These are phyloP conservation scores for Minunthozetes semirufus DNA, from an alignment of 2,888 invertebrate species.

Conservation along the genomic window DNA sequence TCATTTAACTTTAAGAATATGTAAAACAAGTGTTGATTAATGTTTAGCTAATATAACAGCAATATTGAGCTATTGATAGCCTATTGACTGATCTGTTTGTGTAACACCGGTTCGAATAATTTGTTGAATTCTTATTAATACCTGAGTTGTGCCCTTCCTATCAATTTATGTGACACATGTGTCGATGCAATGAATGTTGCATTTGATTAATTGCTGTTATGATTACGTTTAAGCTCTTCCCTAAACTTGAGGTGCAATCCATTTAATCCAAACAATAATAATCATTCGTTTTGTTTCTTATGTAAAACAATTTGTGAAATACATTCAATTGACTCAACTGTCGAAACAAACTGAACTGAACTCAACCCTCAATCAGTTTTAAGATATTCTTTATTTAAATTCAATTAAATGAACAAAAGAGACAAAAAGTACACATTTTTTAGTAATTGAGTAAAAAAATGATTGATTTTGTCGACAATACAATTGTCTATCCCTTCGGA, in stretches of 20 bases:
- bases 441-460: no score
- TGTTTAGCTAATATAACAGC: background rate
- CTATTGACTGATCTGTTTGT: conserved; percentile 23
- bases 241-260: conserved; percentile 18
- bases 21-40: background rate
- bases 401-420: background rate
- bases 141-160: conserved; percentile 14
- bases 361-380: no score
- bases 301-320: background rate
- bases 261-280: background rate
- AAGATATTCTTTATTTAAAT: background rate
- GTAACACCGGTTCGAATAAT: conserved; percentile 13
- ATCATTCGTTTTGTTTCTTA: background rate
- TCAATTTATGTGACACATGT: background rate
- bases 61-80: conserved; percentile 23
- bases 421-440: no score
- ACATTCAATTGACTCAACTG: background rate
- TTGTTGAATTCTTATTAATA: conserved; percentile 12
- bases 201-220: background rate
- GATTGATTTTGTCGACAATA: no score
- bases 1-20: conserved; percentile 10
- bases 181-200: background rate
- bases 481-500: no score
- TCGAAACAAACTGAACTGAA: background rate
- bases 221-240: conserved; percentile 17